A percentile compares a stretch with the other conserved stretches of the same genome.
phyloP scores from a whole-genome alignment of 2,113 vertebrate genomes.

The Microtus montanus region DNA sequence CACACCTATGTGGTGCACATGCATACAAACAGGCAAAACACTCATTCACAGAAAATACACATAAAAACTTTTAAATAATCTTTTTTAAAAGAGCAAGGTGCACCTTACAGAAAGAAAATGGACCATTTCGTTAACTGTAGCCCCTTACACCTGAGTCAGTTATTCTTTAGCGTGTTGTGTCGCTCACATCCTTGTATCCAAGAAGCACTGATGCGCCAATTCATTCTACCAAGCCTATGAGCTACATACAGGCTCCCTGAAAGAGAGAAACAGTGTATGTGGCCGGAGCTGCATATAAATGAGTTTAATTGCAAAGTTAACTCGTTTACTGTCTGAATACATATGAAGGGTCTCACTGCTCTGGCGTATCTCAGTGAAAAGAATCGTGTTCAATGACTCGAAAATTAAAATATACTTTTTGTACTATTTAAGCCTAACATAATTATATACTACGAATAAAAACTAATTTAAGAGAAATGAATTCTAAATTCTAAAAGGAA shows the following conservation, averaged over 20 bases:
- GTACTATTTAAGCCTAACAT: slow-evolving; percentile 25
- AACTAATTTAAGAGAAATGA: slow-evolving; percentile 42
- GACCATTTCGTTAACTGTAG: neutral
- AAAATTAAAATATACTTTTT: slow-evolving; percentile 39
- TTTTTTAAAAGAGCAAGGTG: slow-evolving; percentile 4
- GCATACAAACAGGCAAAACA: neutral
- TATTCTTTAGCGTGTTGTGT: neutral
- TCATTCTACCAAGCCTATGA: neutral
- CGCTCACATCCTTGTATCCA: neutral
- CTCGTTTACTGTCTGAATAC: slow-evolving; percentile 5
- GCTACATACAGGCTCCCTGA: neutral
- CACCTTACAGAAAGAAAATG: slow-evolving; percentile 6
- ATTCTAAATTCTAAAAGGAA: slow-evolving; percentile 47
- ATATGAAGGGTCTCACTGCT: neutral
- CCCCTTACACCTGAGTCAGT: neutral
- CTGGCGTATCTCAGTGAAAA: slow-evolving; percentile 11
- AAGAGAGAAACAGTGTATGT: neutral
- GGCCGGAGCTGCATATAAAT: neutral
- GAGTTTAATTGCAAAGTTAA: neutral
- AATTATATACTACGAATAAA: slow-evolving; percentile 16
- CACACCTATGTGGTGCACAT: no score
- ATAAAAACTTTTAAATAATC: neutral
- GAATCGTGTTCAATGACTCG: slow-evolving; percentile 25
- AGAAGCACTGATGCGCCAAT: neutral
- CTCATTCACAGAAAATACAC: neutral